These are phyloP conservation scores for Anguilla megastoma DNA, from an alignment of 2,797 vertebrate genomes.

Conservation along the genomic window DNA sequence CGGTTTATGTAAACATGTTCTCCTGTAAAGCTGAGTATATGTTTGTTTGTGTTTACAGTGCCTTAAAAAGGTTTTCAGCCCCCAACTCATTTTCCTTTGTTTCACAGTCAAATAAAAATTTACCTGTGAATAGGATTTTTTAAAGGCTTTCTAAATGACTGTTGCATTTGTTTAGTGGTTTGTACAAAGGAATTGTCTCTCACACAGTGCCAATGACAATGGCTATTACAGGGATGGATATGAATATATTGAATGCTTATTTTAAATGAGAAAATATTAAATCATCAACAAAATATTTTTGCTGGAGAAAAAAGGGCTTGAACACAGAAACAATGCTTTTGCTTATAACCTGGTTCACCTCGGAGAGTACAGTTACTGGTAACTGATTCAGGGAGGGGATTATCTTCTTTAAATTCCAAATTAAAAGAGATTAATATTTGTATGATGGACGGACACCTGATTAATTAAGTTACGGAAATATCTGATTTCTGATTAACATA, in stretches of 20 bases:
- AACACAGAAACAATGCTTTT: background rate
- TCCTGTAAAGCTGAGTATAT: background rate
- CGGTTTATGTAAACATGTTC: background rate
- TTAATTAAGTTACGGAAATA: background rate
- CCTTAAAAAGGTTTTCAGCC: background rate
- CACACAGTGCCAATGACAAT: background rate
- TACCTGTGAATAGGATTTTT: background rate
- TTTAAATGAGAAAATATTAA: background rate
- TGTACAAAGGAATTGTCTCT: background rate
- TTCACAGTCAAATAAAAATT: background rate
- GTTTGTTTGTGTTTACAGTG: background rate
- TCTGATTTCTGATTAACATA: background rate
- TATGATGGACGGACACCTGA: too few species aligned
- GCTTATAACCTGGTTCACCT: background rate
- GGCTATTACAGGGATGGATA: background rate
- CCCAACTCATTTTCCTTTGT: background rate
- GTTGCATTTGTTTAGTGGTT: background rate
- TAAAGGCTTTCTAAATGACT: background rate
- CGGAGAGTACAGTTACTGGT: background rate
- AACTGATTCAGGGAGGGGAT: background rate
- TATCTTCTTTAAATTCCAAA: too few species aligned
- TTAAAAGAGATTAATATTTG: too few species aligned
- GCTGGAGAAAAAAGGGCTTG: background rate
- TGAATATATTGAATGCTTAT: background rate
- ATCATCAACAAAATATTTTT: background rate